Conservation (phyloP, 2,888 invertebrate genomes). For the Dyspetes luteomarginatus region DNA sequence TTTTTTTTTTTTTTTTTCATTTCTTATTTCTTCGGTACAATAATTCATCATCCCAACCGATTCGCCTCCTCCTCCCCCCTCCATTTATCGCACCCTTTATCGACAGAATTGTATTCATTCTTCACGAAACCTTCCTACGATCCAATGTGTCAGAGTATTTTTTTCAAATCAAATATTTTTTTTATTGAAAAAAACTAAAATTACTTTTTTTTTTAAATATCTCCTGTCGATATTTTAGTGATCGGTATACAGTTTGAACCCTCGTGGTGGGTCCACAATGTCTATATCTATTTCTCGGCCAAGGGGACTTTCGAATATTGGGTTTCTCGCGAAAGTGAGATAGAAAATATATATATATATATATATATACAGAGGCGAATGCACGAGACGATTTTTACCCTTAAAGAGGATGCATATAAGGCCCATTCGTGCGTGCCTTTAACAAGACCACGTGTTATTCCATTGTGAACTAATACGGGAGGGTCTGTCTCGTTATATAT, state of each 20-base stretch:
- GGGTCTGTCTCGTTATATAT: not conserved
- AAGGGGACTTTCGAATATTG: slow-evolving; percentile 73
- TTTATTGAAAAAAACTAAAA: slow-evolving; percentile 1
- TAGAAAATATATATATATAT: slow-evolving; percentile 30
- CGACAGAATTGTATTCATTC: slow-evolving; percentile 42
- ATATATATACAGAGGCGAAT: slow-evolving; percentile 5
- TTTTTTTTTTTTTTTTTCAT: slow-evolving; percentile 11
- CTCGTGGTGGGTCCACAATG: slow-evolving; percentile 55
- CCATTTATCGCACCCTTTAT: slow-evolving; percentile 11
- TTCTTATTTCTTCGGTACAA: slow-evolving; percentile 48
- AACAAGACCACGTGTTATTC: slow-evolving; percentile 73
- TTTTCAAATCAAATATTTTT: not conserved
- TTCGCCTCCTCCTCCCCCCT: slow-evolving; percentile 1
- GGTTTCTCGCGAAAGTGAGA: slow-evolving; percentile 74
- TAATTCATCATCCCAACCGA: slow-evolving; percentile 52
- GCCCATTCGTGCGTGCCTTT: slow-evolving; percentile 75
- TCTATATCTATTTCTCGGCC: slow-evolving; percentile 58
- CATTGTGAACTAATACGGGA: slow-evolving; percentile 33
- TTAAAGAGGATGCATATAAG: not conserved
- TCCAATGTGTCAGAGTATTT: slow-evolving; percentile 23
- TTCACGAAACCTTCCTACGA: slow-evolving; percentile 20
- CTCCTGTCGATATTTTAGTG: slow-evolving; percentile 15
- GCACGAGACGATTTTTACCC: slow-evolving; percentile 22
- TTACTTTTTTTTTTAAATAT: not conserved
- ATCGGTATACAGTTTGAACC: slow-evolving; percentile 16